Evolutionary conservation across 2,113 vertebrate genomes (phyloP).

Genomic region (Sinocyclocheilus anshuiensis): DNA sequence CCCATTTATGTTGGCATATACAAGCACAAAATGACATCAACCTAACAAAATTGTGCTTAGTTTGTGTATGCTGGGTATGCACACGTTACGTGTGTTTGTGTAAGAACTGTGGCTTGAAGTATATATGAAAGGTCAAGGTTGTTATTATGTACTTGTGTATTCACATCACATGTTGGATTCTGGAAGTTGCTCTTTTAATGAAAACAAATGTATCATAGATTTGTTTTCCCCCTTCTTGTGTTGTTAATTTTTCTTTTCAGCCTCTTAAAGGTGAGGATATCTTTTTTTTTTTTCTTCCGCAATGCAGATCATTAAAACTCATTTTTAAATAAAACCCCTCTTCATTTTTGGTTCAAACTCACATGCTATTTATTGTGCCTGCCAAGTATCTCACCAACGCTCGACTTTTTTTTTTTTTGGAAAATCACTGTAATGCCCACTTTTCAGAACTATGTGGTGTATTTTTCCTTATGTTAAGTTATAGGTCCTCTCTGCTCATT

Average conservation of each 20-base stretch:
- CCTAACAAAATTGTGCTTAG: slow-evolving; percentile 54
- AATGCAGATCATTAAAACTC: slow-evolving; percentile 74
- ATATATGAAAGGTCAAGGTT: slow-evolving; percentile 67
- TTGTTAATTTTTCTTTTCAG: slow-evolving; percentile 64
- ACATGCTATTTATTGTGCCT: slow-evolving; percentile 56
- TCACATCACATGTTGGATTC: slow-evolving; percentile 68
- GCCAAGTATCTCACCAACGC: slow-evolving; percentile 57
- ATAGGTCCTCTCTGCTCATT: slow-evolving; percentile 60
- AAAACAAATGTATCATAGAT: slow-evolving; percentile 70
- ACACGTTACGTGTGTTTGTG: slow-evolving; percentile 56
- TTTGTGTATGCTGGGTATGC: slow-evolving; percentile 34
- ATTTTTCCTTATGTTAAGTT: slow-evolving; percentile 34
- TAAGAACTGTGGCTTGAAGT: slow-evolving; percentile 62
- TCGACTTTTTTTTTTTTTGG: slow-evolving; percentile 41
- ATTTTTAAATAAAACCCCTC: slow-evolving; percentile 66
- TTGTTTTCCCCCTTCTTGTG: slow-evolving; percentile 57
- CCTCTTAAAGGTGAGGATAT: slow-evolving; percentile 58
- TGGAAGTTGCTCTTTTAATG: slow-evolving; percentile 68
- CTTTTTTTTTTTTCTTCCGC: slow-evolving; percentile 51
- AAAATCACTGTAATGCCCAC: slow-evolving; percentile 67
- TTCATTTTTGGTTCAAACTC: slow-evolving; percentile 57
- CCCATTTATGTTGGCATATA: slow-evolving; percentile 62
- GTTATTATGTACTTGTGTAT: slow-evolving; percentile 76
- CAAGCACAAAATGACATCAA: slow-evolving; percentile 75
- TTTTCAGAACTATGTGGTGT: slow-evolving; percentile 62